Conservation (phyloP, 1,140 invertebrate species). For the Drosophila melanica region DNA sequence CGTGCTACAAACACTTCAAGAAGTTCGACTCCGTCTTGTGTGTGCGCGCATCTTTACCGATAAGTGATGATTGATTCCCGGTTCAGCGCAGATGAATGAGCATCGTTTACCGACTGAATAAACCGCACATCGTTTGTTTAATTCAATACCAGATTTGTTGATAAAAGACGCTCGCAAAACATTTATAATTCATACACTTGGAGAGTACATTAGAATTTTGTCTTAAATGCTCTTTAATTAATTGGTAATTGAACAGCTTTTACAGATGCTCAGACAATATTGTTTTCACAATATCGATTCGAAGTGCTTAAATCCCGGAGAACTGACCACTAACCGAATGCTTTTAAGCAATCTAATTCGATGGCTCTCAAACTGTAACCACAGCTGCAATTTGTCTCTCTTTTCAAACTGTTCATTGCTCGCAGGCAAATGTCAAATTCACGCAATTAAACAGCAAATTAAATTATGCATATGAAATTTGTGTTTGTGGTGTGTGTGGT, state of each 20-base stretch:
- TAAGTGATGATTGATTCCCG: conserved; percentile 44
- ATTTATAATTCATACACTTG: too few species aligned
- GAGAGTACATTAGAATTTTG: too few species aligned
- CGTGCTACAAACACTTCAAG: conserved; percentile 10
- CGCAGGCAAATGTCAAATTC: conserved; percentile 68
- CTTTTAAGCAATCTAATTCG: conserved; percentile 29
- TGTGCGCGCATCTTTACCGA: conserved; percentile 27
- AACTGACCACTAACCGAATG: conserved; percentile 8
- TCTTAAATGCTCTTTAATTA: too few species aligned
- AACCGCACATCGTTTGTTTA: conserved; percentile 30
- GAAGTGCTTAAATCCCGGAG: not conserved
- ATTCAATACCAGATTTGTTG: conserved; percentile 26
- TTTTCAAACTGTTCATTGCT: conserved; percentile 43
- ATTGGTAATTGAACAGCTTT: too few species aligned
- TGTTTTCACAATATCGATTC: too few species aligned
- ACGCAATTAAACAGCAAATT: conserved; percentile 80
- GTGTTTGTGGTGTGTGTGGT: not conserved
- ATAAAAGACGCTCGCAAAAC: not conserved
- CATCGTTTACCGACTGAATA: conserved; percentile 18
- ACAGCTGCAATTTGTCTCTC: conserved; percentile 25
- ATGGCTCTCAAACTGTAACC: conserved; percentile 38
- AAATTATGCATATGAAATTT: conserved; percentile 76
- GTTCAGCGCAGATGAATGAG: conserved; percentile 19
- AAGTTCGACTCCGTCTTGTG: not conserved
- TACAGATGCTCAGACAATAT: too few species aligned